Base-by-base conservation (phyloP, 2,797 vertebrate species). In the Leptodactylus fallax region DNA sequence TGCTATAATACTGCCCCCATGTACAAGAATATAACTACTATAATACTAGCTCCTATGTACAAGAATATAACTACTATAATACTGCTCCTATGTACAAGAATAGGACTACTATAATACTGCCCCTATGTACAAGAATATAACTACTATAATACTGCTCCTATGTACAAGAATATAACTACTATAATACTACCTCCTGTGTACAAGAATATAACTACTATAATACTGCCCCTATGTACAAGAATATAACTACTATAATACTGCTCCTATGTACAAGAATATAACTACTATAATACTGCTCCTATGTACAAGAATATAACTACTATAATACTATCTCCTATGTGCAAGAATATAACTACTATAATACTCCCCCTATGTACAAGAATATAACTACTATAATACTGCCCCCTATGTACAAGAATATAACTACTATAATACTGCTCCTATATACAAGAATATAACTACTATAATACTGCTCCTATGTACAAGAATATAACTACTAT, bases 201-300 rank as follows among this genome's bases (percentile, higher is more conserved):
- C 63, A 65, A 25, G 63, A 65, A 65, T 65, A 65, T 25, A 65
- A 65, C 63, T 65, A 65, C 23, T 65, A 65, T 65, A 65, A 23
- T 65, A 65, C 63, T 65, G 63, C 63, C 5, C 11, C 63, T 65
- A 65, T 65, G 12, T 65, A 65, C 63, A 65, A 65, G n/a, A 65
- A 65, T 65, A 65, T 65, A 65, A 65, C 63, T 65, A 65, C 63
- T 65, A 65, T 65, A 65, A 65, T 65, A 65, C 63, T 65, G n/a
- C 63, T 7, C 63, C 63, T 23, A 65, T 65, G 12, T 65, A 65
- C 63, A 65, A 65, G 63, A 65, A 65, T 65, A 65, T 65, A 65
- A 65, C 63, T 65, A 65, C 63, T 65, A 65, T 65, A 65, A 23
- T 65, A 23, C 23, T 23, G n/a, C 58, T 11, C 63, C 23, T 65